Percentiles rank a stretch among this genome's conserved stretches.
These are phyloP conservation scores for Sebastes steindachneri DNA, from an alignment of 2,797 vertebrate species.

Conservation along the genomic window DNA sequence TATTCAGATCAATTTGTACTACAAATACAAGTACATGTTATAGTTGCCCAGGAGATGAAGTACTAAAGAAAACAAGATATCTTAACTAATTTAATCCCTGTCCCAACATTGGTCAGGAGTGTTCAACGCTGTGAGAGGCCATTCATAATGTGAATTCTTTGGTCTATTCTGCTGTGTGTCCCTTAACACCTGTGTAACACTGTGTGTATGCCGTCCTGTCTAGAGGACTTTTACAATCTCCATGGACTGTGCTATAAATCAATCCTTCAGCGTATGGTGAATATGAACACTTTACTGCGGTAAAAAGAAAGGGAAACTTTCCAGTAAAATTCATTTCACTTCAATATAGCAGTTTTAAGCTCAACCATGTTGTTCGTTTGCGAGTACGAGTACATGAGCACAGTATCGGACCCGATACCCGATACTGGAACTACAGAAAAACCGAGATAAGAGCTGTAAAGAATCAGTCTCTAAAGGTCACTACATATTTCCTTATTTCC, in stretches of 20 bases:
- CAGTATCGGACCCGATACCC: too few relatives aligned
- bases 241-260: not conserved
- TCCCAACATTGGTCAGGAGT: not conserved
- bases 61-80: not conserved
- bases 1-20: not conserved
- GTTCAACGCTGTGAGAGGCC: not conserved
- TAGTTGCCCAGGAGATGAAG: not conserved
- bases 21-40: not conserved
- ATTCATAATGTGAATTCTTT: not conserved
- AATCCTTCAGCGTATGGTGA: not conserved
- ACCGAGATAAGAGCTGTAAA: not conserved
- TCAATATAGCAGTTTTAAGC: too few relatives aligned
- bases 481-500: slow-evolving; percentile 12
- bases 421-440: not conserved
- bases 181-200: not conserved
- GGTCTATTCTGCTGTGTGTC: not conserved
- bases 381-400: too few relatives aligned
- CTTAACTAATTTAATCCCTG: not conserved
- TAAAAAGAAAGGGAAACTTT: not conserved
- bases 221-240: not conserved
- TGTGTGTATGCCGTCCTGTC: slow-evolving; percentile 5
- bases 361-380: too few relatives aligned
- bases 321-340: not conserved
- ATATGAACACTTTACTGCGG: not conserved
- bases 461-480: not conserved